Conservation (phyloP, 2,888 invertebrate genomes). For the Limnephilus lunatus region DNA sequence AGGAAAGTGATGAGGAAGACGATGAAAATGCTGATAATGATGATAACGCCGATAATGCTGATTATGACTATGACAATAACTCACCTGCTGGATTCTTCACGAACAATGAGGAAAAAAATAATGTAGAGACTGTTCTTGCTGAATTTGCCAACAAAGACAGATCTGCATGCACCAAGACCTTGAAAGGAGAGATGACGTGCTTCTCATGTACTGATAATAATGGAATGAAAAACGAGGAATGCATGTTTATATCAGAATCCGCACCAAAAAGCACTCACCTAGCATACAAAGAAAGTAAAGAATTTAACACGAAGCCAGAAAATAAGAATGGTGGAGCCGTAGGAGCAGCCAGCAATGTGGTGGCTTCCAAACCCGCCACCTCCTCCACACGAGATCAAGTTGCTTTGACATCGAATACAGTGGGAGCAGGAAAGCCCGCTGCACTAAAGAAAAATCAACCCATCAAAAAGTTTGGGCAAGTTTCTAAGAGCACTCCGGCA, state of each 20-base stretch:
- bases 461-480: conserved; percentile 62
- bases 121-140: conserved; percentile 84
- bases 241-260: conserved; percentile 85
- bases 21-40: conserved; percentile 53
- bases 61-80: conserved; percentile 69
- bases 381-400: conserved; percentile 58
- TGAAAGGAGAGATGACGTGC: conserved; percentile 87
- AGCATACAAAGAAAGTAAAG: conserved; percentile 82
- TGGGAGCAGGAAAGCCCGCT: conserved; percentile 25
- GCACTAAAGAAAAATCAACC: conserved; percentile 58
- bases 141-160: conserved; percentile 86
- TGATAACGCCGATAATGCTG: conserved; percentile 50
- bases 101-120: conserved; percentile 79
- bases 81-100: conserved; percentile 73
- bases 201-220: conserved; percentile 84
- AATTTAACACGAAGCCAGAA: conserved; percentile 77
- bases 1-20: conserved; percentile 56
- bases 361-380: conserved; percentile 71
- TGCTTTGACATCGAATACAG: conserved; percentile 49
- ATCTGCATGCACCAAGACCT: conserved; percentile 83
- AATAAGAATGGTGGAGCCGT: conserved; percentile 69
- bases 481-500: conserved; percentile 36
- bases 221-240: conserved; percentile 86
- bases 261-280: conserved; percentile 81
- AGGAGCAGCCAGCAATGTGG: conserved; percentile 73